These are phyloP conservation scores for Paramormyrops hopkinsi DNA, from an alignment of 2,797 vertebrate species.

Conservation along the genomic window DNA sequence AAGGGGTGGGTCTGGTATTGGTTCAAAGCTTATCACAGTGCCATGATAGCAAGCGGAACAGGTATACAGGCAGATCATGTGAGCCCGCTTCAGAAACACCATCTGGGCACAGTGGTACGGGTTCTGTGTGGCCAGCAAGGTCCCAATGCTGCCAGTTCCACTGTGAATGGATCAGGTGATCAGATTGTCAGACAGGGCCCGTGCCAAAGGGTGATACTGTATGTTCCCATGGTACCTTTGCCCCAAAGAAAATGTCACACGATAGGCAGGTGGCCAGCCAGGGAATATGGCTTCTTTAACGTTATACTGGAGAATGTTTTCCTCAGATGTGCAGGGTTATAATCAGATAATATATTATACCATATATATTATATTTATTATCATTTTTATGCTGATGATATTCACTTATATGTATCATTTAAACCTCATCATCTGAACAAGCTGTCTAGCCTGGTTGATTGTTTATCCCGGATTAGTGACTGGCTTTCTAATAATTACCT, in stretches of 20 bases:
- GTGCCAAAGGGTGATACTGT: background rate
- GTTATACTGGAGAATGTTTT: background rate
- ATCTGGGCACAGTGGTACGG: background rate
- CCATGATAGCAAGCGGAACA: conserved; percentile 35
- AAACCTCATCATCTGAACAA: no score
- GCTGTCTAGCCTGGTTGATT: no score
- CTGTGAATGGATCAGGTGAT: background rate
- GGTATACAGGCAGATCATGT: conserved; percentile 5
- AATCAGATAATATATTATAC: background rate
- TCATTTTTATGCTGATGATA: no score
- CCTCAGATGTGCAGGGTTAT: background rate
- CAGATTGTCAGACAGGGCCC: background rate
- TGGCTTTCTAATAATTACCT: no score
- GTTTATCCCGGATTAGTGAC: no score
- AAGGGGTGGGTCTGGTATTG: conserved; percentile 7
- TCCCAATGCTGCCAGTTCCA: background rate
- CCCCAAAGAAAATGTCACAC: background rate
- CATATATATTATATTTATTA: no score
- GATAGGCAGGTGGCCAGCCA: background rate
- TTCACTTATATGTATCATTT: no score
- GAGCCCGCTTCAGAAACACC: background rate
- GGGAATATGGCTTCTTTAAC: background rate
- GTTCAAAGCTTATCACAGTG: conserved; percentile 26
- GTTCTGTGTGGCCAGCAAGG: background rate
- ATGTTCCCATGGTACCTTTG: background rate